Evolutionary conservation across 2,113 vertebrate species (phyloP).

Genomic region (Leucopsar rothschildi): DNA sequence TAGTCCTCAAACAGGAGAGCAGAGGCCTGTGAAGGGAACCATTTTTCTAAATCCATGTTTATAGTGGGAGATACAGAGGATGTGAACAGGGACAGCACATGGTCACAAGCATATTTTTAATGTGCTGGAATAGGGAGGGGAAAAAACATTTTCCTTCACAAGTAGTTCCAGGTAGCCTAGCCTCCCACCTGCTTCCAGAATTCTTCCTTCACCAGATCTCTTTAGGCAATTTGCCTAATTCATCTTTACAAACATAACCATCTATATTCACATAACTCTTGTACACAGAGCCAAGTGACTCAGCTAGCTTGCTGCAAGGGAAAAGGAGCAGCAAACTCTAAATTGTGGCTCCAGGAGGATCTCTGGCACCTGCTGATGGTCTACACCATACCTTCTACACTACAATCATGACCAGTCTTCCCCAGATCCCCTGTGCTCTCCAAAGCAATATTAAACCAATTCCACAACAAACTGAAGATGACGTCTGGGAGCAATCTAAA

Average conservation of each 20-base stretch:
- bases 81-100: neutral
- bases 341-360: neutral
- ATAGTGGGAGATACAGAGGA: neutral
- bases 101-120: neutral
- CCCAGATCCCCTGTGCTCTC: neutral
- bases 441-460: neutral
- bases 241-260: neutral
- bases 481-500: neutral
- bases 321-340: neutral
- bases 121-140: rapidly evolving
- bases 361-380: neutral
- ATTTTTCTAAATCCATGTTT: neutral
- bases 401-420: neutral
- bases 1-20: neutral
- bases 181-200: neutral
- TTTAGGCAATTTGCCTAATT: neutral
- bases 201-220: neutral
- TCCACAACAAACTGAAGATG: neutral
- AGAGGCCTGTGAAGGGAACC: neutral
- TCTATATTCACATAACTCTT: neutral
- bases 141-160: neutral
- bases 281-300: neutral
- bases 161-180: neutral
- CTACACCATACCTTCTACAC: neutral
- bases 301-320: neutral